Base-by-base conservation (phyloP, 2,888 invertebrate species). In the Stratiomys singularior region DNA sequence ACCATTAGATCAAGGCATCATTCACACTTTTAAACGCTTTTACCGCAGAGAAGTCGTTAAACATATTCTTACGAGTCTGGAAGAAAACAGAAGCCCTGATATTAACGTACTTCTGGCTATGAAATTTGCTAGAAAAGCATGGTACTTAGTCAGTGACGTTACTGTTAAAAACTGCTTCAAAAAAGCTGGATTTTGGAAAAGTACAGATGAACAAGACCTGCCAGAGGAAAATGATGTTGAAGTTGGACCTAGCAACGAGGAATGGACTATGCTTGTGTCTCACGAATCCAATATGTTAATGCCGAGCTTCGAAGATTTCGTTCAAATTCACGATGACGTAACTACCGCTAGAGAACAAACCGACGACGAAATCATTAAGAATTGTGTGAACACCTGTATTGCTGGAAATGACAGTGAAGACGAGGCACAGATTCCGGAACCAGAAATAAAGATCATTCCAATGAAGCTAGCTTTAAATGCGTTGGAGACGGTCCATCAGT, bases 1-100 rank as follows among this genome's bases (percentile, higher is more conserved):
- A 52, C 52, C 52, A 15, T 52, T 52, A 52, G 52, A 52, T 52
- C 52, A 52, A 52, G 52, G 52, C 18, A 52, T 52, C 4, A 52
- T 52, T n/a, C 52, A 52, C 15, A 15, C 52, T 13, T 52, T 52
- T 18, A 52, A 52, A 52, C 44, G 44, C 13, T 44, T 44, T 44
- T 44, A 44, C 13, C 44, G 44, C n/a, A n/a, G n/a, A n/a, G n/a
- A n/a, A n/a, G n/a, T n/a, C n/a, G n/a, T n/a, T n/a, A n/a, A n/a
- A n/a, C 44, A 44, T 44, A 44, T 44, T 44, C 7, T 44, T 44
- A 44, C 7, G 44, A 9, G 44, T 13, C 44, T 44, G 13, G 44
- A 44, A 44, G 13, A 44, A 44, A 44, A 44, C 13, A 13, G 7
- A 7, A 9, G 13, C n/a, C n/a, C n/a, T n/a, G n/a, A n/a, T n/a